A percentile compares a stretch with the other conserved stretches of the same genome.
Evolutionary conservation across 2,888 invertebrate species (phyloP).

Genomic region (Tetranychus truncatus): DNA sequence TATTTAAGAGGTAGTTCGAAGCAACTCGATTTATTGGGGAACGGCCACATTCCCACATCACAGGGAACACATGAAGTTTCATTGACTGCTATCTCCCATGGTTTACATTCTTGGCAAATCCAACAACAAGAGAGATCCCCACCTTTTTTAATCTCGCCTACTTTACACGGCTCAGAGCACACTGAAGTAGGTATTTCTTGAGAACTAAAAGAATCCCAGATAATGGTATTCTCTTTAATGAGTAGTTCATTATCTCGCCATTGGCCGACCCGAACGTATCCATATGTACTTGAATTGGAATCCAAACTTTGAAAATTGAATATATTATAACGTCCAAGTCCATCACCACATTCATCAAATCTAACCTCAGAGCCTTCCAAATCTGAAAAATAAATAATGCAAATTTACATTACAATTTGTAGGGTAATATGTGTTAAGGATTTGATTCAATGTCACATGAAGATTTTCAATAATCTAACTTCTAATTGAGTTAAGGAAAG

Average conservation of each 20-base stretch:
- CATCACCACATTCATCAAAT: conserved; percentile 53
- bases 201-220: conserved; percentile 23
- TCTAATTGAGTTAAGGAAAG: too few species aligned
- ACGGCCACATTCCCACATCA: conserved; percentile 46
- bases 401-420: too few species aligned
- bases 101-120: conserved; percentile 54
- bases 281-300: conserved; percentile 30
- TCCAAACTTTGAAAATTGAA: conserved; percentile 45
- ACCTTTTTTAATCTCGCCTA: conserved; percentile 46
- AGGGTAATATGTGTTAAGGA: too few species aligned
- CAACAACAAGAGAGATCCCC: conserved; percentile 52
- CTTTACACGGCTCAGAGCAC: conserved; percentile 48
- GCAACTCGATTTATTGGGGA: conserved; percentile 43
- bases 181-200: conserved; percentile 41
- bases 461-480: too few species aligned
- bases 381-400: conserved; percentile 39
- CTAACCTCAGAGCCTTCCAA: conserved; percentile 46
- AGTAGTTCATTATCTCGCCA: conserved; percentile 28
- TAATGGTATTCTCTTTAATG: conserved; percentile 29
- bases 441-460: too few species aligned
- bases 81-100: conserved; percentile 47
- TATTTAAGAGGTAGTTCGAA: conserved; percentile 44
- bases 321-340: conserved; percentile 51
- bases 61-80: conserved; percentile 45
- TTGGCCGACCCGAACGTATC: conserved; percentile 37